A percentile compares a stretch with the other conserved stretches of the same genome.
Conservation (phyloP, 2,113 vertebrate genomes). For the Eurystomus gularis region DNA sequence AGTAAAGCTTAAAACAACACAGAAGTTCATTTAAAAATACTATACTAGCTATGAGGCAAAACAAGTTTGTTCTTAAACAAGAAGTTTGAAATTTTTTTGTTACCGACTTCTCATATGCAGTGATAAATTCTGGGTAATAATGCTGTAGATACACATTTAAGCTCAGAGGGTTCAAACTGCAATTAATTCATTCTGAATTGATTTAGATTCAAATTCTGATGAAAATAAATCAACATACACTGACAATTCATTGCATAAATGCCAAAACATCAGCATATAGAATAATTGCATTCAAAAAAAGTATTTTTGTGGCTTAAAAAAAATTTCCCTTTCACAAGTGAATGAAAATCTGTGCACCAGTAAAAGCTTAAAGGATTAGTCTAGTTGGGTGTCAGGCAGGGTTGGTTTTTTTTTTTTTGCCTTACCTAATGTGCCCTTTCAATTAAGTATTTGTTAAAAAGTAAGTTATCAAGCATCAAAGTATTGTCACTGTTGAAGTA, state of each 20-base stretch:
- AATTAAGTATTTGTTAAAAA: constrained; percentile 24
- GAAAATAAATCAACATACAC: neutral
- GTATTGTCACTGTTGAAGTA: constrained; percentile 38
- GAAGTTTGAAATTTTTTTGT: fast-evolving
- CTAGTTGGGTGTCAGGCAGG: neutral
- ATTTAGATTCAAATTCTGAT: neutral
- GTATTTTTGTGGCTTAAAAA: neutral
- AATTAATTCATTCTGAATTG: neutral
- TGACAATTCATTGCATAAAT: neutral
- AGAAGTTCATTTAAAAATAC: neutral
- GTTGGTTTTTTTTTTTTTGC: neutral
- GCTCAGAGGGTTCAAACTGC: neutral
- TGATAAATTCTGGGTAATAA: neutral
- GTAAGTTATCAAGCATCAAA: neutral
- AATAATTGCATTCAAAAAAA: neutral
- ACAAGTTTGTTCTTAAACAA: neutral
- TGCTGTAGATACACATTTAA: neutral
- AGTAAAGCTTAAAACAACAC: neutral
- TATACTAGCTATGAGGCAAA: neutral
- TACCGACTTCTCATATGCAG: neutral
- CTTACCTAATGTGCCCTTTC: too few relatives aligned
- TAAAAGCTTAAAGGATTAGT: neutral
- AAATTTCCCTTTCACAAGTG: neutral
- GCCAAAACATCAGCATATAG: neutral
- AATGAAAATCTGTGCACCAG: neutral